Conservation (phyloP, 2,113 vertebrate species). For the Ochotona princeps region DNA sequence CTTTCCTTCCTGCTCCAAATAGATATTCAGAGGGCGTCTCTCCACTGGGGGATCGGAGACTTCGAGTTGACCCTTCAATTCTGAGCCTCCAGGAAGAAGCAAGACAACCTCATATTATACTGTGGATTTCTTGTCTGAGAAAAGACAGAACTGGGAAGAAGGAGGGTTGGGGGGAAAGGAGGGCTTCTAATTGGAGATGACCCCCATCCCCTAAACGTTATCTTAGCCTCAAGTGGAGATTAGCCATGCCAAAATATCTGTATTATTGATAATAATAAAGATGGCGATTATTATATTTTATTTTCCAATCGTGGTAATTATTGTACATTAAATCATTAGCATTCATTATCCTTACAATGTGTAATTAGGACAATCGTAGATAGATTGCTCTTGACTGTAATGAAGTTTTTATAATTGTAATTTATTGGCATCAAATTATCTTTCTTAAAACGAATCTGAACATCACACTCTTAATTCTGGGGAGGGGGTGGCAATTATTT, state of each 20-base stretch:
- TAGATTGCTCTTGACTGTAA: constrained; percentile 88
- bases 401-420: constrained; percentile 92
- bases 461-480: constrained; percentile 85
- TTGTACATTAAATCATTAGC: constrained; percentile 89
- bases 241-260: constrained; percentile 70
- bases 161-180: not conserved
- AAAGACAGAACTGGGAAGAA: not conserved
- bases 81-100: not conserved
- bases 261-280: constrained; percentile 82
- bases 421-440: constrained; percentile 89
- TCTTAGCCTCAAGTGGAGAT: constrained; percentile 63
- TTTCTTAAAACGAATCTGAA: constrained; percentile 87
- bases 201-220: constrained; percentile 25
- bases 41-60: not conserved
- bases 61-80: not conserved
- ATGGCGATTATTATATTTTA: constrained; percentile 83
- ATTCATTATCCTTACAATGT: constrained; percentile 90
- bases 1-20: not conserved
- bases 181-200: not conserved
- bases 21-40: not conserved
- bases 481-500: constrained; percentile 85
- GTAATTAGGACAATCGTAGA: constrained; percentile 89
- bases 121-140: constrained; percentile 24
- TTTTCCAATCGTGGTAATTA: constrained; percentile 89
- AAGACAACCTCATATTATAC: not conserved